Conservation (phyloP, 2,797 vertebrate species). For the Potorous gilbertii region DNA sequence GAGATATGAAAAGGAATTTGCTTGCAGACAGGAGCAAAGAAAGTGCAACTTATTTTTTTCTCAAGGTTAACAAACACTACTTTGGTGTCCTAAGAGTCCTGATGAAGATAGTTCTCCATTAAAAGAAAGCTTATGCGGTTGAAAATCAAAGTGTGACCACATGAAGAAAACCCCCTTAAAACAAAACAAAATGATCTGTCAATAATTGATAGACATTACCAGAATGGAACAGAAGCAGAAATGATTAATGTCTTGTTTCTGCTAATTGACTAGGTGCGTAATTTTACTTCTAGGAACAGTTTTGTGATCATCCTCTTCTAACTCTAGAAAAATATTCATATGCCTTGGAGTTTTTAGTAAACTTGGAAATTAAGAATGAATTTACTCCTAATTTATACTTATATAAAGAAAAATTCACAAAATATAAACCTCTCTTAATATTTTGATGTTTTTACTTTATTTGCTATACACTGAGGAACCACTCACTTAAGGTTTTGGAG, state of each 20-base stretch:
- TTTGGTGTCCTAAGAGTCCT: background rate
- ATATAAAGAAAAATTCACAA: background rate
- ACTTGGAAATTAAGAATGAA: background rate
- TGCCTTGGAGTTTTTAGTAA: background rate
- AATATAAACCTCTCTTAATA: background rate
- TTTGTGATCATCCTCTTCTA: background rate
- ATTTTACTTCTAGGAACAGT: background rate
- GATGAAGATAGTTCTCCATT: background rate
- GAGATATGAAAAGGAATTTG: background rate
- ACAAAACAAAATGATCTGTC: background rate
- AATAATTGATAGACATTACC: constrained; percentile 11
- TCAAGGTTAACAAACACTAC: background rate
- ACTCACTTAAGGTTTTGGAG: background rate
- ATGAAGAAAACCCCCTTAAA: background rate
- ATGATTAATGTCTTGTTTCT: constrained; percentile 35
- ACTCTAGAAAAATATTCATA: background rate
- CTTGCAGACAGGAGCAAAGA: background rate
- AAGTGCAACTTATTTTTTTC: background rate
- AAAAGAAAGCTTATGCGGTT: constrained; percentile 6
- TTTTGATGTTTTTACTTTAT: background rate
- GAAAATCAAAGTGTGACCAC: background rate
- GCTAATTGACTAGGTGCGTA: background rate
- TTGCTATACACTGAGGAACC: background rate
- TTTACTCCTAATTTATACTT: background rate
- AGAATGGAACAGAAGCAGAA: constrained; percentile 7